phyloP scores from a whole-genome alignment of 2,888 invertebrate species.

The Brenthis ino region DNA sequence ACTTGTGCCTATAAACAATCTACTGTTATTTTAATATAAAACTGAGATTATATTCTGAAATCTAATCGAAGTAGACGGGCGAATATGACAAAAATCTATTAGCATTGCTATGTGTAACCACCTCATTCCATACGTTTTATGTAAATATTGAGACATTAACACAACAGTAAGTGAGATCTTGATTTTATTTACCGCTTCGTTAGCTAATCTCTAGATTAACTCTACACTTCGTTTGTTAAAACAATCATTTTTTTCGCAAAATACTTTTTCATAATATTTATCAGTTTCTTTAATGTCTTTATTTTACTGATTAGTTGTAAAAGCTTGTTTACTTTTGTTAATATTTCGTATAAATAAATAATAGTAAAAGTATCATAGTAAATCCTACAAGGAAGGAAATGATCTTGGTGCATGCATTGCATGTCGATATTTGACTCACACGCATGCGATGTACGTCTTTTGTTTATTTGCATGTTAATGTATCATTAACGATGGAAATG shows the following conservation, averaged over 20 bases:
- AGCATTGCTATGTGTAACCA: neutral
- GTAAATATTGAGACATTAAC: neutral
- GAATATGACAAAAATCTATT: neutral
- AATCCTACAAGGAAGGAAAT: conserved; percentile 29
- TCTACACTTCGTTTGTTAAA: neutral
- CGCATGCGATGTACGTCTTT: conserved; percentile 18
- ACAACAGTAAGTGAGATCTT: conserved; percentile 17
- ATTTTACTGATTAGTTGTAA: too few species aligned
- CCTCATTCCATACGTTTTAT: neutral
- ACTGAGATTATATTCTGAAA: too few species aligned
- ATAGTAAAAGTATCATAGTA: neutral
- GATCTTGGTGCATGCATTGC: conserved; percentile 19
- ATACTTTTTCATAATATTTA: too few species aligned
- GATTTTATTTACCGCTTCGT: conserved; percentile 19
- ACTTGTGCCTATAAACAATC: too few species aligned
- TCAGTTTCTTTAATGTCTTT: too few species aligned
- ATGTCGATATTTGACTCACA: conserved; percentile 19
- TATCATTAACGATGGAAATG: neutral
- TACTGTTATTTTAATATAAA: too few species aligned
- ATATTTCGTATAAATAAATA: too few species aligned
- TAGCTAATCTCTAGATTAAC: neutral
- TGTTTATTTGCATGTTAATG: conserved; percentile 13
- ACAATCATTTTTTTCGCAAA: neutral
- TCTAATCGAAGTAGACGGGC: too few species aligned
- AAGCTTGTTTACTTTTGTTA: too few species aligned